Percentiles rank a stretch among this genome's conserved stretches.
Conservation (phyloP, 2,113 vertebrate genomes). For the Etia nguti region DNA sequence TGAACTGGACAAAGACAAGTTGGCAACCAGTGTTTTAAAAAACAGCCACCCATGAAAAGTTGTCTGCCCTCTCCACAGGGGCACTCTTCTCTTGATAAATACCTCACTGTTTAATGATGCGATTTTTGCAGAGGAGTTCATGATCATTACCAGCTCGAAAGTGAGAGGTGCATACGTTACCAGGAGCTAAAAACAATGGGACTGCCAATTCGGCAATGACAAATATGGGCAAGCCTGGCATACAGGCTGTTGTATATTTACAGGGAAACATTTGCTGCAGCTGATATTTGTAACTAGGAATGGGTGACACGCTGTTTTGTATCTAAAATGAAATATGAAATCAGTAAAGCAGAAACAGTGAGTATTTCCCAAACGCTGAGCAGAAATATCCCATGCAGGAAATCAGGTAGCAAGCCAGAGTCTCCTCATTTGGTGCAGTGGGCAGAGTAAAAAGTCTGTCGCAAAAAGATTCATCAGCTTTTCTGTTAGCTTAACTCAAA, state of each 20-base stretch:
- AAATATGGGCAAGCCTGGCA: neutral
- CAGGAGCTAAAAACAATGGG: conserved; percentile 28
- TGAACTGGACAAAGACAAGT: neutral
- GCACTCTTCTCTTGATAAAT: neutral
- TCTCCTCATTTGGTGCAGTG: neutral
- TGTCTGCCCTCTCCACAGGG: neutral
- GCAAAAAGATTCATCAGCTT: neutral
- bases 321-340: conserved; percentile 17
- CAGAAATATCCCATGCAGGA: neutral
- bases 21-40: neutral
- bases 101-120: conserved; percentile 22
- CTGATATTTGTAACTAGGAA: conserved; percentile 18
- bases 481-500: neutral
- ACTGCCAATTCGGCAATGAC: conserved; percentile 21
- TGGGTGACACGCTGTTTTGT: neutral
- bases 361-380: neutral
- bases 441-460: neutral
- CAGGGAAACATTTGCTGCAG: conserved; percentile 12
- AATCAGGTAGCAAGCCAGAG: neutral
- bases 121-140: conserved; percentile 31
- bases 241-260: conserved; percentile 17
- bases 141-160: conserved; percentile 31
- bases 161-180: conserved; percentile 44
- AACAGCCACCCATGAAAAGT: neutral
- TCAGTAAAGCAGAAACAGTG: neutral